Conservation (phyloP, 2,797 vertebrate genomes). For the Muscicapa striata region DNA sequence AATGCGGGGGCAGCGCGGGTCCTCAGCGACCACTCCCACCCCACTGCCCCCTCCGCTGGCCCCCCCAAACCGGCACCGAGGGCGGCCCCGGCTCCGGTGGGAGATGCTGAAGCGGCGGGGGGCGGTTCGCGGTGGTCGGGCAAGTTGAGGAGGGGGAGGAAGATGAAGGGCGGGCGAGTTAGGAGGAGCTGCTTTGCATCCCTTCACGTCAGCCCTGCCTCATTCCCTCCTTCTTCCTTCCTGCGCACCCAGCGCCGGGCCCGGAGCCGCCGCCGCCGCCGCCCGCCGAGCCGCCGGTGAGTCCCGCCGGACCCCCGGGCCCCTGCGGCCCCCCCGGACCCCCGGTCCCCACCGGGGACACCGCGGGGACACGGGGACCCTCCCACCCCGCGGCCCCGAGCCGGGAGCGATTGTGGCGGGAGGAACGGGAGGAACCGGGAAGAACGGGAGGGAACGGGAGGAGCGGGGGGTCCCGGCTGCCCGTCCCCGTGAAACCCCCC, state of each 20-base stretch:
- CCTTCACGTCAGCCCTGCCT: constrained; percentile 82
- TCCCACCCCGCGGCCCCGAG: neutral
- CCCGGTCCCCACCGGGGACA: neutral
- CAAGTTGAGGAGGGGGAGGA: constrained; percentile 19
- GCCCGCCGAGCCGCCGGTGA: constrained; percentile 51
- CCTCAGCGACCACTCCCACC: neutral
- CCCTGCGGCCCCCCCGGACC: neutral
- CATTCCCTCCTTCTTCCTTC: constrained; percentile 80
- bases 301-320: neutral
- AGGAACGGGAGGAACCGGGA: neutral
- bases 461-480: neutral
- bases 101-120: neutral
- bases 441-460: neutral
- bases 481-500: neutral
- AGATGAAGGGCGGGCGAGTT: constrained; percentile 45
- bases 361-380: neutral
- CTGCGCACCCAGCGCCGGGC: constrained; percentile 63
- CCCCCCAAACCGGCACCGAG: neutral
- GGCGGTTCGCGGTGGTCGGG: neutral
- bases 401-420: constrained; percentile 17
- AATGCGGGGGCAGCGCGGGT: too few relatives aligned
- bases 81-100: neutral
- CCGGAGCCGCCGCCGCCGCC: constrained; percentile 23
- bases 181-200: constrained; percentile 81
- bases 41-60: neutral